Base-by-base conservation (phyloP, 2,888 invertebrate species). In the Tachina fera region DNA sequence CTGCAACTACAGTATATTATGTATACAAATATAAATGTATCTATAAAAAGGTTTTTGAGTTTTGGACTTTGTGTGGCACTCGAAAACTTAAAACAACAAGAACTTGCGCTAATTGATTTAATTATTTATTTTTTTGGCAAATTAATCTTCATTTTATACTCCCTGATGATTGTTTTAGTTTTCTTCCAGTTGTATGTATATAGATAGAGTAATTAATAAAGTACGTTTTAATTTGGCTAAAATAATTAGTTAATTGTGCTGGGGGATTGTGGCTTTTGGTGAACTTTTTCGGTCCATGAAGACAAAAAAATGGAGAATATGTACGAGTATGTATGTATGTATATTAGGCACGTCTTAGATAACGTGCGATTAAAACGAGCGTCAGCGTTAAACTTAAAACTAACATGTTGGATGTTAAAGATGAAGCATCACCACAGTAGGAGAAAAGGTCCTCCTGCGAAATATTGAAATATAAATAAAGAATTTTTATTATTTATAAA, bases 351-450 rank as follows among this genome's bases (percentile, higher is more conserved):
- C 88, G 90, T 72, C 77, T 77, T 83, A 91, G 88, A 89, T 88
- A 90, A 88, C 89, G 90, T 88, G 90, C 88, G 85, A 90, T 82
- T 88, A 90, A 89, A 88, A 89, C 88, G 88, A 90, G 88, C 85
- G 91, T 72, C 58, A 85, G 76, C 53, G 88, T 81, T 76, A 87
- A 72, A 67, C 83, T 70, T 72, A 90, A 76, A 67, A 81, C 85
- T 11, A 87, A 71, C 9, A 85, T 61, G 80, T 87, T 76, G 19
- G 88, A 88, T 67, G 88, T 87, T 85, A 91, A 81, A 80, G 89
- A 87, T 81, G 90, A 88, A 65, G 91, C 92, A 80, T 91, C 90
- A 74, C 92, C 92, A 88, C 92, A 92, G 87, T 92, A 92, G 67
- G 92, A 91, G 83, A 87, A 92, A 67, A 89, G 88, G 79, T 89